Evolutionary conservation across 2,113 vertebrate genomes (phyloP), one percentile per base, ranked within the genome.

Genomic region (Chionomys nivalis): DNA sequence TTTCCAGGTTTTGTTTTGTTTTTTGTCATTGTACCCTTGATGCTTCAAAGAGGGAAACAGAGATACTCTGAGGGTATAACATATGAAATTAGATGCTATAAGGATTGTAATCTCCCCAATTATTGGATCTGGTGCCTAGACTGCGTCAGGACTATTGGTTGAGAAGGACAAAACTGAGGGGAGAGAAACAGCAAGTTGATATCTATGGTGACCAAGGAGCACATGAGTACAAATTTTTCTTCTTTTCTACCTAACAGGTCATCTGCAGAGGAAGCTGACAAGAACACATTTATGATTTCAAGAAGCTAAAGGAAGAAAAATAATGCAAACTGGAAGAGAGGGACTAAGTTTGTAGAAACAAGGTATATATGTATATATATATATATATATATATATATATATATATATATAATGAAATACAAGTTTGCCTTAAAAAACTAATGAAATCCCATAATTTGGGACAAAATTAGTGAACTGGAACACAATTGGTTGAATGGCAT

Each of bases 191-290:
- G 1, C 12, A 76, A 33, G 5, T 7, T 14, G 24, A 76, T 91
- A 87, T 77, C 4, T 3, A 26, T 3, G 26, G 76, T 39, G 31
- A 82, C 65, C 65, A 24, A 76, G 39, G n/a, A 96, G 58, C 21
- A 21, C 7, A 23, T 3, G 39, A 61, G 14, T 17, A 87, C 8
- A 65, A 21, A 21, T 0, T 0, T 12, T 4, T 42, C 47, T n/a
- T 33, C n/a, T 7, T 44, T 70, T 49, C 16, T 68, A 36, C 61
- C 33, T 75, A n/a, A 10, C 1, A 0, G 26, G 26, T 0, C 2
- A 47, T 11, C 11, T 33, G n/a, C 21, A 83, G 49, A 82, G 89
- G 1, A 24, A 33, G 5, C 9, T 39, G 13, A 39, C 24, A 39
- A 10, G 19, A 89, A 76, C n/a, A 12, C 58, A 23, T 17, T 81